Percentiles rank a stretch among this genome's conserved stretches.
phyloP scores from a whole-genome alignment of 2,888 invertebrate species.

The Patella depressa region DNA sequence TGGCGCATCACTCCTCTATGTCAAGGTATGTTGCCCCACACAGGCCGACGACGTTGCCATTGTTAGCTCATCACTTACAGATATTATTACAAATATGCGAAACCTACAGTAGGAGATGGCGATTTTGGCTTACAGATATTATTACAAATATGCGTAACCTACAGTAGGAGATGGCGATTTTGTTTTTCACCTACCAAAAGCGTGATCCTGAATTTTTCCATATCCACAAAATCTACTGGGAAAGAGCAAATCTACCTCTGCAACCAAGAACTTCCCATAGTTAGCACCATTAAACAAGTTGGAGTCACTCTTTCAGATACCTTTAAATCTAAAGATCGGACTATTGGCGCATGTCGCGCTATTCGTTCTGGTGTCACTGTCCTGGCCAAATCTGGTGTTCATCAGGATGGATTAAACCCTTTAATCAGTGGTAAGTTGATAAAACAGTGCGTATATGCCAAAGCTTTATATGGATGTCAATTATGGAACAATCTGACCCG shows the following conservation, averaged over 20 bases:
- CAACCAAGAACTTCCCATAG: not conserved
- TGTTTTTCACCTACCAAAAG: not conserved
- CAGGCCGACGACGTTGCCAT: constrained; percentile 2
- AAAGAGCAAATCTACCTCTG: not conserved
- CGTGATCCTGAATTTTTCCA: not conserved
- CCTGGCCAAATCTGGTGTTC: not conserved
- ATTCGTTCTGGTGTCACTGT: not conserved
- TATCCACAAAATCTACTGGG: not conserved
- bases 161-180: not conserved
- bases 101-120: no score
- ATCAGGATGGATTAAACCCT: no score
- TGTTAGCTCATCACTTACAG: not conserved
- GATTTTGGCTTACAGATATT: not conserved
- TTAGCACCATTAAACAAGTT: not conserved
- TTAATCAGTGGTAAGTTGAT: no score
- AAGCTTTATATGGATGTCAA: constrained; percentile 11
- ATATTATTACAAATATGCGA: no score
- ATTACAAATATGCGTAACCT: not conserved
- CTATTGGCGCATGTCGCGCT: not conserved
- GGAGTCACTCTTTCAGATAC: not conserved
- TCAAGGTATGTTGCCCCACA: not conserved
- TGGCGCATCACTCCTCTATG: not conserved
- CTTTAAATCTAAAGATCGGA: not conserved
- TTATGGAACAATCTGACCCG: not conserved
- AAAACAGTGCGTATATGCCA: not conserved